Base-by-base conservation (phyloP, 2,888 invertebrate species). In the Cataglyphis livida region DNA sequence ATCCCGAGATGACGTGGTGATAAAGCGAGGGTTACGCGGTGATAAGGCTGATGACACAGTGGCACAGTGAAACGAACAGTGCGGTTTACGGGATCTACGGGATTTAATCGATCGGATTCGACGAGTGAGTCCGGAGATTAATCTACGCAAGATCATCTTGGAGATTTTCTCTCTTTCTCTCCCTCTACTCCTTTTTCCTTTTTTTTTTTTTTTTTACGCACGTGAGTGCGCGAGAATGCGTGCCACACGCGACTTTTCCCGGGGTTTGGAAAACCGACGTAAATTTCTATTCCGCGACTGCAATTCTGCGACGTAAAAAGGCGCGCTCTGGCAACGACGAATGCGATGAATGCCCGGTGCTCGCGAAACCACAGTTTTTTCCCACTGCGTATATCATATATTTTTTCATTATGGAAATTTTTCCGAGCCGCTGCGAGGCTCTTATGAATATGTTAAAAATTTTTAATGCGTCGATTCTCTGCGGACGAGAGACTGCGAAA, bases 31-130 rank as follows among this genome's bases (percentile, higher is more conserved):
- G 6, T 38, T 15, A n/a, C 35, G n/a, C 5, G 62, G 57, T 12
- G 78, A 78, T 68, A 68, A 57, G 32, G 41, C 68, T 57, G 18
- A 44, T 70, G 78, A 79, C 59, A 70, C 35, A 38, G 76, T 79
- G 78, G 44, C 78, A 79, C 44, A 79, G 78, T 79, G 78, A 79
- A 68, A 68, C 15, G 51, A 28, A 21, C 70, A 48, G 70, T 79
- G 70, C 35, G 59, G 59, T 76, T 59, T 35, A 44, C 15, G 1
- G 25, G 25, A 25, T 25, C 44, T 62, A 10, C 44, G 57, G n/a
- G 18, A 44, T 70, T 35, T 12, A 38, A 28, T 28, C 59, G 21
- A 18, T 68, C 44, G 7, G 21, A 28, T 25, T 41, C 15, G 41
- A 70, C 44, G 18, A 48, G 78, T 79, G 78, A 79, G 70, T 78